A percentile compares a stretch with the other conserved stretches of the same genome.
Conservation (phyloP, 2,113 vertebrate genomes). For the Lagopus muta region DNA sequence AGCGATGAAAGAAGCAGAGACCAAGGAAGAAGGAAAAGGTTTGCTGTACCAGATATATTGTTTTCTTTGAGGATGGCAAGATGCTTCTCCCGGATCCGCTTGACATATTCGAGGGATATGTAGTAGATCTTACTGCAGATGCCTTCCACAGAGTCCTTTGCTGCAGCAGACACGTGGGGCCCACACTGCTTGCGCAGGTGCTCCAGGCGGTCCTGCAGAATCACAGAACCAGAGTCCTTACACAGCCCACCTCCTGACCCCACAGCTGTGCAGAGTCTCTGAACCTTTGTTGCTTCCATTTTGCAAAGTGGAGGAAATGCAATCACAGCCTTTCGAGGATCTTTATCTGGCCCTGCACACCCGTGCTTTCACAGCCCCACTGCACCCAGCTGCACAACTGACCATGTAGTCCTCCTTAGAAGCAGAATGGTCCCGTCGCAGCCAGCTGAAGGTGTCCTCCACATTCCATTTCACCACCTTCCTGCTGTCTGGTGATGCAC, state of each 20-base stretch:
- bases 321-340: background rate
- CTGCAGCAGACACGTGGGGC: constrained; percentile 91
- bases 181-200: constrained; percentile 95
- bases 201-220: constrained; percentile 91
- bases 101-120: constrained; percentile 94
- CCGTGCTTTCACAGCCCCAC: background rate
- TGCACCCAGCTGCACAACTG: background rate
- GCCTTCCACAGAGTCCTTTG: constrained; percentile 97
- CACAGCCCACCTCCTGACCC: rapidly evolving
- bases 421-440: constrained; percentile 94
- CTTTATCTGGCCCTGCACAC: background rate
- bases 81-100: constrained; percentile 91
- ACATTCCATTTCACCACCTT: constrained; percentile 99
- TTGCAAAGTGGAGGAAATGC: background rate
- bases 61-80: constrained; percentile 89
- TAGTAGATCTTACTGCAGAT: constrained; percentile 99
- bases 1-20: background rate
- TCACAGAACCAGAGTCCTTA: background rate
- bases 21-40: background rate
- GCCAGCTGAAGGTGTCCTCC: constrained; percentile 98
- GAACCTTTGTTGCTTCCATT: background rate
- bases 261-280: background rate
- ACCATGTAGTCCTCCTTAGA: constrained; percentile 99
- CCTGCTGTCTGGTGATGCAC: constrained; percentile 94
- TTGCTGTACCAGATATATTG: constrained; percentile 83